phyloP scores from a whole-genome alignment of 2,113 vertebrate species.

The Pogonocichla stellata region DNA sequence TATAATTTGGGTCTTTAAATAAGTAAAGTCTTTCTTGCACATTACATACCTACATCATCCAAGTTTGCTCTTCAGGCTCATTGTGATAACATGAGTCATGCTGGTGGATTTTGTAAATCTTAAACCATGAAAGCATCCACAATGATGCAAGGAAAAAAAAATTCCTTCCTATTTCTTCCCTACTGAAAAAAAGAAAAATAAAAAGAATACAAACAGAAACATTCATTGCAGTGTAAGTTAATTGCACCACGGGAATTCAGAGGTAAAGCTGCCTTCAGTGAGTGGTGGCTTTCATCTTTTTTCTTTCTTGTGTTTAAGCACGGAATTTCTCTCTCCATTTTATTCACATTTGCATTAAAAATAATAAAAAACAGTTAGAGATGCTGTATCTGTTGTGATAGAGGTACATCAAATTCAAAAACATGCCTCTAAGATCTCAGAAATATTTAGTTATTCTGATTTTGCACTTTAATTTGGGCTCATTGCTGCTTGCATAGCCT shows the following conservation, averaged over 20 bases:
- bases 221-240: neutral
- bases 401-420: neutral
- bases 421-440: neutral
- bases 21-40: neutral
- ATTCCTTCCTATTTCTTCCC: neutral
- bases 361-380: neutral
- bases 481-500: neutral
- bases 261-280: neutral
- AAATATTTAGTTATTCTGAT: neutral
- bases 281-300: neutral
- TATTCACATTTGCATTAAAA: neutral
- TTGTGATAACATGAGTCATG: neutral
- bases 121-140: neutral
- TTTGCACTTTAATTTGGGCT: neutral
- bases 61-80: neutral
- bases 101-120: neutral
- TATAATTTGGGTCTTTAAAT: neutral
- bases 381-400: neutral
- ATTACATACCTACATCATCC: neutral
- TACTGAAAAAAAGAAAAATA: neutral
- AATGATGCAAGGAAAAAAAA: neutral
- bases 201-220: neutral
- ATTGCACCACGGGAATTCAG: neutral
- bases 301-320: neutral
- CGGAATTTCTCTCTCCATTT: neutral